Percentiles rank a stretch among this genome's conserved stretches.
Conservation (phyloP, 2,888 invertebrate species). For the Ophion costatus region DNA sequence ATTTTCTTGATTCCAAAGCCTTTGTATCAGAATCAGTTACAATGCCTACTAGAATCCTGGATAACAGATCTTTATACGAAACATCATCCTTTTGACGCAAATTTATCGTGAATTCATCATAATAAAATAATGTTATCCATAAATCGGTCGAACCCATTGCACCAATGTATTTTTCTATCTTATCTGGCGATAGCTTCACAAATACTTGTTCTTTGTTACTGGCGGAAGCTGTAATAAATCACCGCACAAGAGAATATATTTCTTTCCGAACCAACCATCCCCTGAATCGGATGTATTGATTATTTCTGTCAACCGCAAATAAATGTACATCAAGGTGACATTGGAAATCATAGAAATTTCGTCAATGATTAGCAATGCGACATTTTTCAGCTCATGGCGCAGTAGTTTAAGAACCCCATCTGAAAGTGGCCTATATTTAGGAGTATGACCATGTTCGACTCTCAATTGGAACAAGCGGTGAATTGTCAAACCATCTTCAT, state of each 20-base stretch:
- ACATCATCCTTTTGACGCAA: no score
- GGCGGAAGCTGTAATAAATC: conserved; percentile 77
- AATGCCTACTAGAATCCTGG: no score
- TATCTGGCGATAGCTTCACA: conserved; percentile 66
- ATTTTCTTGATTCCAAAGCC: no score
- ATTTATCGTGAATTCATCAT: no score
- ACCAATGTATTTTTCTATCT: conserved; percentile 62
- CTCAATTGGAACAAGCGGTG: conserved; percentile 76
- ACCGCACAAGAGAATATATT: conserved; percentile 73
- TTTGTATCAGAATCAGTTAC: no score
- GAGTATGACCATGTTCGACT: conserved; percentile 74
- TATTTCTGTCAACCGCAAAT: conserved; percentile 72
- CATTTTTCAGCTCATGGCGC: conserved; percentile 38
- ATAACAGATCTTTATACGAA: no score
- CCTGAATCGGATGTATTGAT: conserved; percentile 71
- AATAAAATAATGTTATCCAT: no score
- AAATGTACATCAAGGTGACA: background rate
- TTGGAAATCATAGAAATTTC: no score
- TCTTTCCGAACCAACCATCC: conserved; percentile 75
- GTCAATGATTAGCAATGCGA: no score
- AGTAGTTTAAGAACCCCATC: conserved; percentile 71
- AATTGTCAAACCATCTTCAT: conserved; percentile 77
- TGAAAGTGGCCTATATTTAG: conserved; percentile 74
- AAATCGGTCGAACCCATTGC: no score
- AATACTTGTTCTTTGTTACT: conserved; percentile 70